Evolutionary conservation across 2,113 vertebrate species (phyloP).

Genomic region (Brevimyrus niger): DNA sequence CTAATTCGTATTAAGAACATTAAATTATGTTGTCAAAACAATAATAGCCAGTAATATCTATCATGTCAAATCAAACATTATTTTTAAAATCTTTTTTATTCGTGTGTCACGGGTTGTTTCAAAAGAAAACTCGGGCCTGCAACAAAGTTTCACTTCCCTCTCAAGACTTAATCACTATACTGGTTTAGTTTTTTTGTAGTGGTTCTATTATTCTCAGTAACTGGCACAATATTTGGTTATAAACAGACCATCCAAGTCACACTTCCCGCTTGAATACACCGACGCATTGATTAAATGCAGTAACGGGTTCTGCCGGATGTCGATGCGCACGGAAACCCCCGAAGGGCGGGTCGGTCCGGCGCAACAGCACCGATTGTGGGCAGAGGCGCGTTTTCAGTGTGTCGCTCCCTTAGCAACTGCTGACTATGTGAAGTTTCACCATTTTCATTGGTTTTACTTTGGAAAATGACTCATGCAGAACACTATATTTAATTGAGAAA

Average conservation of each 20-base stretch:
- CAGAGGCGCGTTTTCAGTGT: neutral
- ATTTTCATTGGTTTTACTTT: neutral
- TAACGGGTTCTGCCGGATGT: neutral
- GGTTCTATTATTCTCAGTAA: neutral
- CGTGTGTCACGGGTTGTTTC: neutral
- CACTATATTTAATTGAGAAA: neutral
- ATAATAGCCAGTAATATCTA: neutral
- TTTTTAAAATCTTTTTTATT: neutral
- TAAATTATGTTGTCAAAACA: neutral
- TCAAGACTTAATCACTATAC: neutral
- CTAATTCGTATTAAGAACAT: neutral
- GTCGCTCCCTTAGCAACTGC: neutral
- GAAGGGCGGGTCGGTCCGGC: neutral
- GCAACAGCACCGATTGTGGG: neutral
- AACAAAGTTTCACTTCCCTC: neutral
- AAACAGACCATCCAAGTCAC: neutral
- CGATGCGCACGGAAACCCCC: neutral
- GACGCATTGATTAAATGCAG: neutral
- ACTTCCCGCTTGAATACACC: neutral
- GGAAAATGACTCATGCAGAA: neutral
- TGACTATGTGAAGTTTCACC: neutral
- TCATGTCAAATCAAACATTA: neutral
- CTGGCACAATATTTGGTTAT: neutral
- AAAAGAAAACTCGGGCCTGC: neutral
- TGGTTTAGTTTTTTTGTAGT: neutral